Conservation (phyloP, 1,140 invertebrate genomes). For the Anadara kagoshimensis region DNA sequence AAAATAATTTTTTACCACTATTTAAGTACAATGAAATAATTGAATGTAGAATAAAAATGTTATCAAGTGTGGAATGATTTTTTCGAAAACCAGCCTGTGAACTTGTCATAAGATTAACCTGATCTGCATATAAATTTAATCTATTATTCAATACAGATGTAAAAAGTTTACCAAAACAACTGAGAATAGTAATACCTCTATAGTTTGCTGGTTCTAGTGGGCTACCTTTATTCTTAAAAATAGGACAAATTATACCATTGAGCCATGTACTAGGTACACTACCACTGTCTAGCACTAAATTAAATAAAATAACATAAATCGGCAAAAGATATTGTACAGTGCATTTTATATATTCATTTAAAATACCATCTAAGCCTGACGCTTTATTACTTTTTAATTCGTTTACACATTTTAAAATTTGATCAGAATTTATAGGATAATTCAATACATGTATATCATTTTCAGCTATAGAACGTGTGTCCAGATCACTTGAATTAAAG, state of each 20-base stretch:
- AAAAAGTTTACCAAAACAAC: slow-evolving; percentile 4
- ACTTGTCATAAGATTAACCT: slow-evolving; percentile 1
- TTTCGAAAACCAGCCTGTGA: slow-evolving; percentile 47
- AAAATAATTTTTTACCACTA: too few relatives aligned
- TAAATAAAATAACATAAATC: too few relatives aligned
- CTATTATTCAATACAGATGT: slow-evolving; percentile 12
- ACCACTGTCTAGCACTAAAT: too few relatives aligned
- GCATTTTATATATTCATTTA: slow-evolving; percentile 12
- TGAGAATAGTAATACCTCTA: slow-evolving; percentile 2
- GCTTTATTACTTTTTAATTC: slow-evolving; percentile 10
- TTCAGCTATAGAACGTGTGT: neutral
- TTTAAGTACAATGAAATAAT: too few relatives aligned
- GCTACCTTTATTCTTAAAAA: slow-evolving; percentile 20
- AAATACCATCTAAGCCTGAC: slow-evolving; percentile 1
- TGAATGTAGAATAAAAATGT: too few relatives aligned
- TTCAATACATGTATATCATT: slow-evolving; percentile 10
- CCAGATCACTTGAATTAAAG: neutral
- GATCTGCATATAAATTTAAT: neutral
- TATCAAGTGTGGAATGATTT: too few relatives aligned
- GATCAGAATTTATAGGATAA: neutral
- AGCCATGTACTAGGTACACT: too few relatives aligned
- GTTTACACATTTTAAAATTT: slow-evolving; percentile 1
- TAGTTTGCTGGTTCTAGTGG: slow-evolving; percentile 14
- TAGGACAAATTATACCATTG: neutral
- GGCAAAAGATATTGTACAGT: neutral